Evolutionary conservation across 2,797 vertebrate genomes (phyloP).

Genomic region (Dallia pectoralis): DNA sequence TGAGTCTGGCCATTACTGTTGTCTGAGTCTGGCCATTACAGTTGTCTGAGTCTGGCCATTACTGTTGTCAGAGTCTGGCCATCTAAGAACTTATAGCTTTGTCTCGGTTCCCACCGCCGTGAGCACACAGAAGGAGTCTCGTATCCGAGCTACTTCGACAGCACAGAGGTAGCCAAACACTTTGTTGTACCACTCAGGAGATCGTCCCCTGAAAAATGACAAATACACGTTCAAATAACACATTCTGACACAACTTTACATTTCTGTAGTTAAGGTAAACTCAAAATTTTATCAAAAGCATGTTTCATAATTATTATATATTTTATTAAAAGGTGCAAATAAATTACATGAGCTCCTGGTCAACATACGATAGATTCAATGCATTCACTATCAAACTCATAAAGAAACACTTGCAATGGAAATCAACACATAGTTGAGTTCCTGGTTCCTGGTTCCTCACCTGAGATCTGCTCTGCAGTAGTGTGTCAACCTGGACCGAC

Average conservation of each 20-base stretch:
- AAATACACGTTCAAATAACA: neutral
- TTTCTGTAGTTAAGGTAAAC: neutral
- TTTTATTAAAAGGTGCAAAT: neutral
- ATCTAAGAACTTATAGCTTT: constrained; percentile 72
- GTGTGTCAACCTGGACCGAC: constrained; percentile 77
- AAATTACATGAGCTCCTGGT: neutral
- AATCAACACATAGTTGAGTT: neutral
- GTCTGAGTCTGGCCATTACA: neutral
- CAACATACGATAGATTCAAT: neutral
- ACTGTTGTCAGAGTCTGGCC: too few relatives aligned
- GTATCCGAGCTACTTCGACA: constrained; percentile 81
- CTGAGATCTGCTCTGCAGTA: constrained; percentile 83
- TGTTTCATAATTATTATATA: neutral
- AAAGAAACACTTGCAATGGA: neutral
- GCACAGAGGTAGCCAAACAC: constrained; percentile 84
- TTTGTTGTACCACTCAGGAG: constrained; percentile 88
- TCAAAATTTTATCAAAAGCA: neutral
- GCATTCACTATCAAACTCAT: neutral
- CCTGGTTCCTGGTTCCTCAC: constrained; percentile 54
- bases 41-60: neutral
- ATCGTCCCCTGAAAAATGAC: constrained; percentile 72
- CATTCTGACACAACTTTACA: neutral
- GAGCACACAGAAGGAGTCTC: constrained; percentile 78
- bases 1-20: neutral
- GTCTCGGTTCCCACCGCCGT: constrained; percentile 72